Evolutionary conservation across 2,888 invertebrate species (phyloP).

Genomic region (Sarcophaga rosellei): DNA sequence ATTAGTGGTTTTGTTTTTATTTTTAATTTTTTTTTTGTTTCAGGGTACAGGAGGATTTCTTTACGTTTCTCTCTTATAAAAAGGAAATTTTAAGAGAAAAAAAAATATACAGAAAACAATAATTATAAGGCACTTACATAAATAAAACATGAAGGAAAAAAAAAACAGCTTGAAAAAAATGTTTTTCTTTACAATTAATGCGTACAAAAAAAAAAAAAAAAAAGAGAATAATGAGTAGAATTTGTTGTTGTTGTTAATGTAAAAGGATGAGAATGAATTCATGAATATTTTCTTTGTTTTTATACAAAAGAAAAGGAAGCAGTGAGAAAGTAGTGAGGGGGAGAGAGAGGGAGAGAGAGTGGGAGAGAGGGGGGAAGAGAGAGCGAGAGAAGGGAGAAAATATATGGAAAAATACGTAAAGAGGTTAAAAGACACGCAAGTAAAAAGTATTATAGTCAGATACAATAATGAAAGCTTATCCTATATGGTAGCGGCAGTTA

Average conservation of each 20-base stretch:
- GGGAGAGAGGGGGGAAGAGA: not conserved
- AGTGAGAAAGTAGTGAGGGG: not conserved
- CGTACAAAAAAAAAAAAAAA: not conserved
- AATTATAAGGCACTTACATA: not conserved
- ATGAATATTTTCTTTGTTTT: constrained; percentile 39
- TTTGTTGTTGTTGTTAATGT: not conserved
- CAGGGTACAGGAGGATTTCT: not conserved
- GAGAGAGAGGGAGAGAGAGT: not conserved
- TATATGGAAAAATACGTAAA: not conserved
- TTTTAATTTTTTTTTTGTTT: not conserved
- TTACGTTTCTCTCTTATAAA: too few relatives aligned
- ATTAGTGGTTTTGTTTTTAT: not conserved
- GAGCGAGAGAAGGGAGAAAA: not conserved
- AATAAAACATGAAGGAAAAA: not conserved
- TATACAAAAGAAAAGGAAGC: not conserved
- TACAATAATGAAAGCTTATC: too few relatives aligned
- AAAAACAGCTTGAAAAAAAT: not conserved
- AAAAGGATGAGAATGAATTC: constrained; percentile 10
- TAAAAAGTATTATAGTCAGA: too few relatives aligned
- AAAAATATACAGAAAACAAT: not conserved
- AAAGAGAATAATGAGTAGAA: not conserved
- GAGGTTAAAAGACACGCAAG: too few relatives aligned
- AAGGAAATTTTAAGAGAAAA: not conserved
- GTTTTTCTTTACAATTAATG: not conserved
- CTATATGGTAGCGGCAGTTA: too few relatives aligned